Evolutionary conservation across 2,888 invertebrate genomes (phyloP).

Genomic region (Pasiphila rectangulata): DNA sequence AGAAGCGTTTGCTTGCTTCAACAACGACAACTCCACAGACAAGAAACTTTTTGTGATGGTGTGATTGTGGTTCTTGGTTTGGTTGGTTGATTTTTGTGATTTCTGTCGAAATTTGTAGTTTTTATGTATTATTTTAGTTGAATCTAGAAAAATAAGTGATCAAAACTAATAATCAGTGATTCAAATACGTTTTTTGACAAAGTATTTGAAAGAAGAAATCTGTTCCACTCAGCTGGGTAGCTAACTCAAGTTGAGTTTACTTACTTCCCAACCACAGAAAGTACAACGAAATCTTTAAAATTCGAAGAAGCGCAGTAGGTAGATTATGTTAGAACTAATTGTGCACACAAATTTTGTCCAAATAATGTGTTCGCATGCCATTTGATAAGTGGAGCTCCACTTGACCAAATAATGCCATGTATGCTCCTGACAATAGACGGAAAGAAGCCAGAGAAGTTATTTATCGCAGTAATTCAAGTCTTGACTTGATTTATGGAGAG

Average conservation of each 20-base stretch:
- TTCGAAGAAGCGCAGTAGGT: no score
- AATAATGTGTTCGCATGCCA: conserved; percentile 13
- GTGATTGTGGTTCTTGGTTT: background rate
- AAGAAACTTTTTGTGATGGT: background rate
- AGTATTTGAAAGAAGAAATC: background rate
- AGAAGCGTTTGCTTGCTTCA: no score
- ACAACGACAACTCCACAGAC: background rate
- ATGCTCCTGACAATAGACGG: conserved; percentile 75
- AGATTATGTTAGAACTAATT: background rate
- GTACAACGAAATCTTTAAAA: no score
- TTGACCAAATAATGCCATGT: conserved; percentile 74
- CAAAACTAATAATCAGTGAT: background rate
- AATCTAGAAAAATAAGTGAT: background rate
- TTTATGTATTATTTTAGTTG: background rate
- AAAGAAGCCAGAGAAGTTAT: conserved; percentile 76
- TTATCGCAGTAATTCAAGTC: conserved; percentile 93
- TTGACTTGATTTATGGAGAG: conserved; percentile 85
- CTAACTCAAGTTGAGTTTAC: background rate
- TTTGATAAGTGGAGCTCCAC: conserved; percentile 34
- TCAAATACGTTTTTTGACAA: background rate
- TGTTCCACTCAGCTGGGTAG: conserved; percentile 5
- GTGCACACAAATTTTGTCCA: background rate
- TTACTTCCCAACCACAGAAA: background rate
- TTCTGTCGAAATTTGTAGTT: background rate
- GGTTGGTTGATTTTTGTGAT: background rate